Evolutionary conservation across 2,113 vertebrate species (phyloP).

Genomic region (Leptobrachium ailaonicum): DNA sequence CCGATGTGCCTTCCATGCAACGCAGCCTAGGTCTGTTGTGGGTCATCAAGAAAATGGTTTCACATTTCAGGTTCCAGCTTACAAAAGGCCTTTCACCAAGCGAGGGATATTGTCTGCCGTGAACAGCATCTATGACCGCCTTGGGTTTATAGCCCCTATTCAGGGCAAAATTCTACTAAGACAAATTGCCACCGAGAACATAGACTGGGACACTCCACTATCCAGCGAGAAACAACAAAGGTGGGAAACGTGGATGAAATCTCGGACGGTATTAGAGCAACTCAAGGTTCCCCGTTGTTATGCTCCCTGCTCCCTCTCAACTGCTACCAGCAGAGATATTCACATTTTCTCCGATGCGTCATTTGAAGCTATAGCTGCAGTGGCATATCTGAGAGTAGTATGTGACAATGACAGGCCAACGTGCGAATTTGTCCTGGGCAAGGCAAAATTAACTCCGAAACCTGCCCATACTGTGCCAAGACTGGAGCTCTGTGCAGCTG

Average conservation of each 20-base stretch:
- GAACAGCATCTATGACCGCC: neutral
- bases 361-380: neutral
- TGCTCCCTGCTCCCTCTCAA: neutral
- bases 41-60: neutral
- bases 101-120: neutral
- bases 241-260: neutral
- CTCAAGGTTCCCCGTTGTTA: neutral
- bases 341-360: neutral
- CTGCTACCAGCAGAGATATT: neutral
- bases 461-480: neutral
- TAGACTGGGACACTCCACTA: neutral
- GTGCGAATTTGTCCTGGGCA: neutral
- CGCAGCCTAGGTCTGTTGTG: neutral
- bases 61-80: neutral
- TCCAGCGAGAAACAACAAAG: neutral
- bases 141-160: neutral
- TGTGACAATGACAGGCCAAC: neutral
- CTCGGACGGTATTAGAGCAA: neutral
- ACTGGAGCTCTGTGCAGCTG: neutral
- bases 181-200: too few relatives aligned
- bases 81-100: conserved; percentile 21
- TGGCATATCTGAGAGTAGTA: neutral
- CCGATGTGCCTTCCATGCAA: neutral
- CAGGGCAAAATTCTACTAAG: neutral
- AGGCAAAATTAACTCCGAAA: neutral